These are phyloP conservation scores for Sepioteuthis lessoniana DNA, from an alignment of 2,888 invertebrate genomes.

Conservation along the genomic window DNA sequence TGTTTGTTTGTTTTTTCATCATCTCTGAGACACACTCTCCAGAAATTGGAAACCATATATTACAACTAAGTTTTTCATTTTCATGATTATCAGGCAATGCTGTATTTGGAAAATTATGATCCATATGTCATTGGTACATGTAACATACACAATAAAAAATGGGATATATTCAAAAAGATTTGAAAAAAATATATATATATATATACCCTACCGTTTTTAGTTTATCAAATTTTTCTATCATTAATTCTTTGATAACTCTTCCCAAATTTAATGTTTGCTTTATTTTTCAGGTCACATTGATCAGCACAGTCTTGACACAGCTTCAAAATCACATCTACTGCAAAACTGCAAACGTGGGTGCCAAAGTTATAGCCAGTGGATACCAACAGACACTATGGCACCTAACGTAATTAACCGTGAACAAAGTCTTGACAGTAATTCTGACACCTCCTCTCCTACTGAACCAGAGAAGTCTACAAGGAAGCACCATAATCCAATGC, in stretches of 20 bases:
- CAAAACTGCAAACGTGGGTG: background rate
- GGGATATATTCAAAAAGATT: too few species aligned
- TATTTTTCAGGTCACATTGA: background rate
- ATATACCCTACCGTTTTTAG: background rate
- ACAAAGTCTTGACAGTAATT: background rate
- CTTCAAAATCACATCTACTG: background rate
- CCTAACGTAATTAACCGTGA: slow-evolving; percentile 41
- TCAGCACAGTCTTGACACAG: background rate
- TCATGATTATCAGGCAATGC: too few species aligned
- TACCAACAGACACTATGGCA: slow-evolving; percentile 16
- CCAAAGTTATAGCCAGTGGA: background rate
- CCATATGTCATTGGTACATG: too few species aligned
- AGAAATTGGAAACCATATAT: too few species aligned
- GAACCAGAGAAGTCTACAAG: background rate
- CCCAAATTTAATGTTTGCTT: background rate
- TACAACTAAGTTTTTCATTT: too few species aligned
- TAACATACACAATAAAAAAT: too few species aligned
- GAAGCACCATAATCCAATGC: background rate
- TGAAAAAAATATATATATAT: too few species aligned
- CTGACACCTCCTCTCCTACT: background rate
- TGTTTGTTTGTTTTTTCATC: too few species aligned
- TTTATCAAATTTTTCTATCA: background rate
- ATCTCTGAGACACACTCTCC: too few species aligned
- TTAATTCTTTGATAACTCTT: background rate
- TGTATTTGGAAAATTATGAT: too few species aligned